Evolutionary conservation across 1,140 invertebrate genomes (phyloP).

Genomic region (Drosophila subobscura): DNA sequence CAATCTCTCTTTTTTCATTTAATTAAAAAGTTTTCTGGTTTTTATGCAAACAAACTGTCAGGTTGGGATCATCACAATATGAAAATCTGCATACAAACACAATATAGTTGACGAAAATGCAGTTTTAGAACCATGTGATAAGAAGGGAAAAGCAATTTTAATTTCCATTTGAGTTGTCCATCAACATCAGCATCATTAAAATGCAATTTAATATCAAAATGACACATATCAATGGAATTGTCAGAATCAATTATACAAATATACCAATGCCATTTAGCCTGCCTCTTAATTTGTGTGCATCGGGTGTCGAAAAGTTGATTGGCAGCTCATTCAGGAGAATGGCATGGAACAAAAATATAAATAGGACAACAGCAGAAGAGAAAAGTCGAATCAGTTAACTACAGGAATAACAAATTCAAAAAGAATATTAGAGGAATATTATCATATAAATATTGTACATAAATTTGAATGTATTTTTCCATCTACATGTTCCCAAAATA

Average conservation of each 20-base stretch:
- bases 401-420: too few relatives aligned
- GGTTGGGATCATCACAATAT: slow-evolving; percentile 26
- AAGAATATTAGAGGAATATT: too few relatives aligned
- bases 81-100: slow-evolving; percentile 16
- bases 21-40: slow-evolving; percentile 69
- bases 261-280: slow-evolving; percentile 18
- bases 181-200: slow-evolving; percentile 39
- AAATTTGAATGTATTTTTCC: too few relatives aligned
- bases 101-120: slow-evolving; percentile 27
- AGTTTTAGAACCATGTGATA: slow-evolving; percentile 28
- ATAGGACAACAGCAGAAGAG: too few relatives aligned
- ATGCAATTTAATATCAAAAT: slow-evolving; percentile 53
- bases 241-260: slow-evolving; percentile 55
- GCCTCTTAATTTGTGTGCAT: slow-evolving; percentile 54
- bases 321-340: slow-evolving; percentile 10
- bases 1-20: slow-evolving; percentile 40
- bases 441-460: too few relatives aligned
- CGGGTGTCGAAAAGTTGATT: slow-evolving; percentile 33
- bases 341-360: too few relatives aligned
- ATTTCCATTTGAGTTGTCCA: slow-evolving; percentile 41
- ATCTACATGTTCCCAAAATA: too few relatives aligned
- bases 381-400: too few relatives aligned
- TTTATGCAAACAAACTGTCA: slow-evolving; percentile 45
- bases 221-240: slow-evolving; percentile 68
- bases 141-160: slow-evolving; percentile 18